Percentiles rank a stretch among this genome's conserved stretches.
phyloP scores from a whole-genome alignment of 2,113 vertebrate genomes.

The Cariama cristata region DNA sequence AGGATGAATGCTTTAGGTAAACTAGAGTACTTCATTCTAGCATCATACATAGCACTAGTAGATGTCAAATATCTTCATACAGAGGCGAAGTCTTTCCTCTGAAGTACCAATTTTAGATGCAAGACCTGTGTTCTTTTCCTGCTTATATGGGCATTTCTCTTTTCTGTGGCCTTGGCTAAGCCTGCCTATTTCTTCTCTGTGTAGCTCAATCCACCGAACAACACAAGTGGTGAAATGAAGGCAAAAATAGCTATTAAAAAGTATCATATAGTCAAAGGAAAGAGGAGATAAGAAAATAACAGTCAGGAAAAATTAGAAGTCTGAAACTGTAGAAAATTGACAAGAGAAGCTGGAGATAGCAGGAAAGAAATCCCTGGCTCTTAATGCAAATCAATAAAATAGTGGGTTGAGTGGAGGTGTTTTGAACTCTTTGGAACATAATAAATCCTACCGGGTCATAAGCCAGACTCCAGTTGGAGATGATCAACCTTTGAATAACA shows the following conservation, averaged over 20 bases:
- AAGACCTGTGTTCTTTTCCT: neutral
- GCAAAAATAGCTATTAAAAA: neutral
- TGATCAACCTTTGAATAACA: neutral
- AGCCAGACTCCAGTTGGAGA: neutral
- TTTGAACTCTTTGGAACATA: neutral
- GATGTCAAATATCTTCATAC: neutral
- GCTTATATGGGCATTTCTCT: neutral
- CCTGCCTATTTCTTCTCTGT: neutral
- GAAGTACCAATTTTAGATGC: neutral
- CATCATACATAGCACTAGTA: neutral
- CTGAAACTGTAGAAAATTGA: neutral
- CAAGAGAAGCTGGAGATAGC: neutral
- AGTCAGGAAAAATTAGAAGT: neutral
- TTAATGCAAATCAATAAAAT: neutral
- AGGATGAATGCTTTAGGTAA: neutral
- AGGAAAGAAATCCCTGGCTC: neutral
- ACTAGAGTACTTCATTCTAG: neutral
- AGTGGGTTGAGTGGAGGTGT: rapidly evolving
- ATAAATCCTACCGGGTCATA: neutral
- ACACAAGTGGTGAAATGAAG: neutral
- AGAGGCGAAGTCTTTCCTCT: neutral
- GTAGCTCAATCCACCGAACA: neutral
- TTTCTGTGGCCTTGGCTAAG: neutral
- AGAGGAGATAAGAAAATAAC: neutral
- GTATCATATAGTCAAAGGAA: neutral